Base-by-base conservation (phyloP, 2,797 vertebrate genomes). In the Lagodon rhomboides region DNA sequence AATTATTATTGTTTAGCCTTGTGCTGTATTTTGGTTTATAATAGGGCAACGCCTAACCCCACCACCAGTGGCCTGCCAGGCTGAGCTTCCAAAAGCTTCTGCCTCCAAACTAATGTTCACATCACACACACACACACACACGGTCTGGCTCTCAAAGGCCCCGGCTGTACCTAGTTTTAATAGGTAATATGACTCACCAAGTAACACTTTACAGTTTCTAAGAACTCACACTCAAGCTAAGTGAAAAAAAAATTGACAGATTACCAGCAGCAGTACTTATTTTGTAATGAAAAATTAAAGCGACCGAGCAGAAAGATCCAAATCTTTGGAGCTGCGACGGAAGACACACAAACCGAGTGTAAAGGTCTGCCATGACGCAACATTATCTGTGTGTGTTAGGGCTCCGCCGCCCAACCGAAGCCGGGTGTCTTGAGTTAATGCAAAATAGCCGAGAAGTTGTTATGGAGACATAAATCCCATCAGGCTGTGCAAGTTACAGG, bases 401-500 rank as follows among this genome's bases (percentile, higher is more conserved):
- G 77, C 69, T 65, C 68, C 64, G 65, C 82, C 70, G 53, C 74
- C 73, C 59, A 77, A 68, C 75, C 65, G 55, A 84, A 84, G 75
- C 67, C n/a, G 34, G 46, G 85, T 64, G 75, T 80, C 78, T 91
- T 84, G 80, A 85, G 85, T 85, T 80, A 73, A 93, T 92, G 84
- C 93, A 85, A 86, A 92, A 93, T 89, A 89, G 87, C 91, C 56
- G 69, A 80, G 89, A 91, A 91, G 94, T 95, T 93, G 94, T 95
- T 93, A 94, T 95, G 94, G 94, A 82, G 94, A 95, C 90, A 76
- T 77, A 91, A 88, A 91, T 95, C 94, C 94, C 94, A 92, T 79
- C 80, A 89, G 93, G 91, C 87, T 64, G 82, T 87, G 87, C 77
- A 89, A 34, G 89, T 87, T 77, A 87, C 83, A 86, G 89, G 82